These are phyloP conservation scores for Tenualosa thibaudeaui DNA, from an alignment of 2,797 vertebrate genomes.

Conservation along the genomic window DNA sequence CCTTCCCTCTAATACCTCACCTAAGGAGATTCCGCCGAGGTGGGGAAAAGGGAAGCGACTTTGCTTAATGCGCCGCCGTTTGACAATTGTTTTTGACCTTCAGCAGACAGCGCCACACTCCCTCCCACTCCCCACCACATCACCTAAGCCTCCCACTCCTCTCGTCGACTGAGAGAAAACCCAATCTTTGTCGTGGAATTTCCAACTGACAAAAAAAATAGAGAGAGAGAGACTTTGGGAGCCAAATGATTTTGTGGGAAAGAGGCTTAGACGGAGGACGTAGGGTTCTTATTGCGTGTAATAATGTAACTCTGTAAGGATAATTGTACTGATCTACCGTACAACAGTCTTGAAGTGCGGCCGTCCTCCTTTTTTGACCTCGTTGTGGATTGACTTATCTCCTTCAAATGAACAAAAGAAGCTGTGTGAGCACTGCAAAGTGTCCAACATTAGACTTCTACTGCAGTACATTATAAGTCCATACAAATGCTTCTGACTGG, in stretches of 20 bases:
- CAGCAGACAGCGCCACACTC: constrained; percentile 62
- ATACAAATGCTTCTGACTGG: neutral
- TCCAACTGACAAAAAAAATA: constrained; percentile 13
- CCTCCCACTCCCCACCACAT: neutral
- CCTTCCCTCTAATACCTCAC: constrained; percentile 89
- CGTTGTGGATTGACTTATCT: constrained; percentile 1
- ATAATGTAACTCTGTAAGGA: constrained; percentile 4
- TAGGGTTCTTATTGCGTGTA: neutral
- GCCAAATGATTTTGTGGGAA: constrained; percentile 5
- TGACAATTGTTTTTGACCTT: constrained; percentile 79
- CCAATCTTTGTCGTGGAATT: constrained; percentile 13
- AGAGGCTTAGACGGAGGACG: neutral
- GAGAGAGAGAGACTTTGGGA: neutral
- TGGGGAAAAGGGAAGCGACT: constrained; percentile 70
- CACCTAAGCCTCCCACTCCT: neutral
- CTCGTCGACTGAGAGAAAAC: neutral
- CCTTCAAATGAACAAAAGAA: constrained; percentile 1
- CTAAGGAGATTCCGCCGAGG: constrained; percentile 84
- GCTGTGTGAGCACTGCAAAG: neutral
- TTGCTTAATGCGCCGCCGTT: constrained; percentile 68
- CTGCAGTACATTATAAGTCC: neutral
- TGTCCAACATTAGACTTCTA: neutral
- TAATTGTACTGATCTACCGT: constrained; percentile 3
- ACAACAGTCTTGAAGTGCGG: neutral
- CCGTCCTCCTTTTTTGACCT: constrained; percentile 2